Conservation (phyloP, 2,113 vertebrate species). For the Orthochromis malagaraziensis region DNA sequence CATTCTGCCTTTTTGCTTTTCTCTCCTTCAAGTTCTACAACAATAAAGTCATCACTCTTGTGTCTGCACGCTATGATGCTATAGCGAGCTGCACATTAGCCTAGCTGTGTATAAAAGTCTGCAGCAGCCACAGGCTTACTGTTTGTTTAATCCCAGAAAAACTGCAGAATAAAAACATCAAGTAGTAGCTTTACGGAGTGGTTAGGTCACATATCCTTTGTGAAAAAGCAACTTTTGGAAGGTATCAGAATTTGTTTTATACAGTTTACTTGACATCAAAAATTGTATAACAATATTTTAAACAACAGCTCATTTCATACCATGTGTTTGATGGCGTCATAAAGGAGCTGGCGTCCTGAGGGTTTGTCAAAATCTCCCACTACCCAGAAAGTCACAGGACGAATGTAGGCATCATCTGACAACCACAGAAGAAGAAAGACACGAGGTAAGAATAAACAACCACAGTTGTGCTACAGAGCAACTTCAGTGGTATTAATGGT, state of each 20-base stretch:
- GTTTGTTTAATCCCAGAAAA: neutral
- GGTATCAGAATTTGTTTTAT: neutral
- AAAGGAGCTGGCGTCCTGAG: slow-evolving; percentile 88
- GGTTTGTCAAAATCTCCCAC: slow-evolving; percentile 92
- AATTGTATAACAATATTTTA: neutral
- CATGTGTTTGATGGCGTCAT: slow-evolving; percentile 94
- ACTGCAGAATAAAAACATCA: neutral
- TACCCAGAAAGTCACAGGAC: slow-evolving; percentile 97
- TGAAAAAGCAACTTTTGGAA: neutral
- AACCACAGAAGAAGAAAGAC: neutral
- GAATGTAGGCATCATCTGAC: slow-evolving; percentile 88
- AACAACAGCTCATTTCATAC: slow-evolving; percentile 53
- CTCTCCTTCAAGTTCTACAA: neutral
- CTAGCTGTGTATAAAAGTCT: neutral
- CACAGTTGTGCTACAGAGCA: neutral
- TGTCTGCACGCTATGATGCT: neutral
- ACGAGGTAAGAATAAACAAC: neutral
- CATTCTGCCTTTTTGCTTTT: neutral
- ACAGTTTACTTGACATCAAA: neutral
- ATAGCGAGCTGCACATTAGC: neutral
- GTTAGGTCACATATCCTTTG: neutral
- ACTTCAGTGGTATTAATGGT: neutral
- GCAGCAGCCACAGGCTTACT: neutral
- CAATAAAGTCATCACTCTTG: neutral
- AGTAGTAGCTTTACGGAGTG: neutral